These are phyloP conservation scores for Oscheius sp. DNA, from an alignment of 2,888 invertebrate genomes.

Conservation along the genomic window DNA sequence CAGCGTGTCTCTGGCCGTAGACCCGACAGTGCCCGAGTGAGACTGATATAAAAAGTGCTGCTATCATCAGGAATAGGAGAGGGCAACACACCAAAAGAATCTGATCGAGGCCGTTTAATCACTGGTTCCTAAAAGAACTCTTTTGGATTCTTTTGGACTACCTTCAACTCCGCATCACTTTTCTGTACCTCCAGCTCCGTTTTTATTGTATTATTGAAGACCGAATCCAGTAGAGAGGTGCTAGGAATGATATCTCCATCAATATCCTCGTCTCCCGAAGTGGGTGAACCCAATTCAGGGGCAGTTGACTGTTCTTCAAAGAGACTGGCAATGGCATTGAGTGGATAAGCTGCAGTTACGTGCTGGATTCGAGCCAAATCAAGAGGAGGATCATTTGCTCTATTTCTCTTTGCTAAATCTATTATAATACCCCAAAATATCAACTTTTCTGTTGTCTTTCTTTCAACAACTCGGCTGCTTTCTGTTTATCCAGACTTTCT, in stretches of 20 bases:
- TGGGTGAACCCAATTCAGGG: neutral
- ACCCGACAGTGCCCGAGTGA: slow-evolving; percentile 24
- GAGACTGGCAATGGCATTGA: slow-evolving; percentile 17
- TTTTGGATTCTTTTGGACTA: neutral
- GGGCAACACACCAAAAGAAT: slow-evolving; percentile 5
- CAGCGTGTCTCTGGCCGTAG: slow-evolving; percentile 1
- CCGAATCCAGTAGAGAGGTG: slow-evolving; percentile 4
- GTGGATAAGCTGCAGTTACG: slow-evolving; percentile 10
- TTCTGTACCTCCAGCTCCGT: slow-evolving; percentile 14
- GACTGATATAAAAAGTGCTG: slow-evolving; percentile 23
- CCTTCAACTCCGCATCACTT: slow-evolving; percentile 23
- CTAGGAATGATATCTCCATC: neutral
- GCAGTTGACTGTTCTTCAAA: neutral
- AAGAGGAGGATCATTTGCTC: neutral
- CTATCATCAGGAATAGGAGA: slow-evolving; percentile 2
- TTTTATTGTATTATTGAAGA: slow-evolving; percentile 13
- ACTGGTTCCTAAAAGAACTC: slow-evolving; percentile 11
- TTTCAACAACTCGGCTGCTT: slow-evolving; percentile 14
- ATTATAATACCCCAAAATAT: neutral
- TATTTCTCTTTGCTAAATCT: neutral
- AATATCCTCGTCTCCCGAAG: slow-evolving; percentile 4
- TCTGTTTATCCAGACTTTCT: slow-evolving; percentile 18
- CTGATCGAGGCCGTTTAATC: slow-evolving; percentile 3
- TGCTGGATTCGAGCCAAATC: slow-evolving; percentile 16
- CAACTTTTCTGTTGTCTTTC: slow-evolving; percentile 24